Evolutionary conservation across 2,888 invertebrate genomes (phyloP).

Genomic region (Resseliella maxima): DNA sequence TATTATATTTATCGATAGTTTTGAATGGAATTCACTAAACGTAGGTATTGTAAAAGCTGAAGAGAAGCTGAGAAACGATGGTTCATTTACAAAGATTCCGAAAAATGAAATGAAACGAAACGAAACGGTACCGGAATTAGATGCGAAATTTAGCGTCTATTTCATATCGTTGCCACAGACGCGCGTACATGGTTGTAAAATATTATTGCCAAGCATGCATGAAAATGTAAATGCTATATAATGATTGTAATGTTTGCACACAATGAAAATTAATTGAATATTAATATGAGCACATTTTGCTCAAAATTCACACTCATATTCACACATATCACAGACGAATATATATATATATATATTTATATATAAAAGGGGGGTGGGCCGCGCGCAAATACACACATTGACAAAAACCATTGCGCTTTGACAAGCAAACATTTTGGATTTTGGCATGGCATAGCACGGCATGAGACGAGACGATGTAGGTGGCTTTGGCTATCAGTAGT

Average conservation of each 20-base stretch:
- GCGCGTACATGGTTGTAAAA: neutral
- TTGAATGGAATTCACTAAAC: neutral
- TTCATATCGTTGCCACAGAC: neutral
- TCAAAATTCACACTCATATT: neutral
- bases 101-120: neutral
- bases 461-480: constrained; percentile 34
- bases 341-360: no score
- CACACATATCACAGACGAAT: neutral
- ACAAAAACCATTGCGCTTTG: neutral
- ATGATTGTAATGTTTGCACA: constrained; percentile 54
- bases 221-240: constrained; percentile 51
- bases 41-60: neutral
- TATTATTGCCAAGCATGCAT: constrained; percentile 29
- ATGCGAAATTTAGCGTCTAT: neutral
- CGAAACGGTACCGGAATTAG: neutral
- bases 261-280: constrained; percentile 55
- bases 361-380: no score
- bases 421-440: constrained; percentile 43
- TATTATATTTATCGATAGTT: neutral
- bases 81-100: neutral
- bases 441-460: neutral
- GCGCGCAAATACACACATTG: no score
- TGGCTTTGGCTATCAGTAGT: constrained; percentile 47
- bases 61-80: no score
- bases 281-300: constrained; percentile 46